phyloP scores from a whole-genome alignment of 2,113 vertebrate species.

The Excalfactoria chinensis region DNA sequence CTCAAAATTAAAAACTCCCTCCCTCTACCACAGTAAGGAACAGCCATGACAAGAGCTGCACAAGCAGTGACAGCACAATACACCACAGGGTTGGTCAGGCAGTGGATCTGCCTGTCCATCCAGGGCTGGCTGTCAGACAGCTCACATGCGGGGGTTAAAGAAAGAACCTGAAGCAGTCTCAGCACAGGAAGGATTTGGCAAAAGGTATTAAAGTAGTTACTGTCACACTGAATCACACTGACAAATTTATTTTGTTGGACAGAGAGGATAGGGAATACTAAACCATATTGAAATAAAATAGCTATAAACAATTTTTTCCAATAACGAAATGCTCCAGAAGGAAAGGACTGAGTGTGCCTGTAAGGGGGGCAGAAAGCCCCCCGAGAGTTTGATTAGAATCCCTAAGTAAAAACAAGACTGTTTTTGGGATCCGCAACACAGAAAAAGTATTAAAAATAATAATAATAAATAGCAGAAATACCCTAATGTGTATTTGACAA shows the following conservation, averaged over 20 bases:
- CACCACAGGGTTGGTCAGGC: accelerated
- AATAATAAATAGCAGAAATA: not conserved
- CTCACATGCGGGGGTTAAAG: accelerated
- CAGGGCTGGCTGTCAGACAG: not conserved
- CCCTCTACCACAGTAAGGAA: not conserved
- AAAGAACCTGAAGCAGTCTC: not conserved
- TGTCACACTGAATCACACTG: not conserved
- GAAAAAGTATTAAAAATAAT: not conserved
- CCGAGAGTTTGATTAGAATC: not conserved
- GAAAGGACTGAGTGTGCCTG: not conserved
- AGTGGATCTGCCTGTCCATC: not conserved
- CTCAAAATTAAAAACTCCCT: not conserved
- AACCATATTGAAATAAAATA: not conserved
- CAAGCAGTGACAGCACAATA: accelerated
- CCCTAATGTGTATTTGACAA: not conserved
- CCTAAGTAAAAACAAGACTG: not conserved
- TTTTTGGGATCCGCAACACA: not conserved
- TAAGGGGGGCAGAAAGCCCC: not conserved
- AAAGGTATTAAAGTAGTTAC: not conserved
- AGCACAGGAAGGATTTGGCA: not conserved
- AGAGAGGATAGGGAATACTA: not conserved
- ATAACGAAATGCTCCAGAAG: slow-evolving; percentile 8
- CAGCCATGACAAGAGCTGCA: not conserved
- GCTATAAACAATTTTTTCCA: not conserved
- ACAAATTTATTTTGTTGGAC: not conserved